Conservation (phyloP, 2,888 invertebrate species). For the Microdon myrmicae region DNA sequence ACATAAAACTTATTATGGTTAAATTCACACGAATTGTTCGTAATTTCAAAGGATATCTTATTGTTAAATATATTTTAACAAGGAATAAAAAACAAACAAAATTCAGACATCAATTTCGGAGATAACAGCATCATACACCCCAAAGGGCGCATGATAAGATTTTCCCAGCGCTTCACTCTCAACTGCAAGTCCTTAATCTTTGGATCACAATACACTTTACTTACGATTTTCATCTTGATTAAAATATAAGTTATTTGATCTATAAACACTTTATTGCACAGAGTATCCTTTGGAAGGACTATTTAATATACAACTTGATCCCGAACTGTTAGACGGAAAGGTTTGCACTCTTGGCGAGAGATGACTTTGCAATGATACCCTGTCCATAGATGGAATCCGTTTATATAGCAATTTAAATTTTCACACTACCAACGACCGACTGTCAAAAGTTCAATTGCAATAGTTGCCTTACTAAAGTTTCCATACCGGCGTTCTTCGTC, state of each 20-base stretch:
- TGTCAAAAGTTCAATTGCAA: constrained; percentile 46
- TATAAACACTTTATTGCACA: too few species aligned
- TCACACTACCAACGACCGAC: constrained; percentile 38
- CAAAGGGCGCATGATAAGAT: too few species aligned
- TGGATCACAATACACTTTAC: constrained; percentile 19
- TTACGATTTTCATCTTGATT: constrained; percentile 43
- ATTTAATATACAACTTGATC: constrained; percentile 23
- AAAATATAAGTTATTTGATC: constrained; percentile 8
- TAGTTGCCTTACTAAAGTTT: constrained; percentile 16
- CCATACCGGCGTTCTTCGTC: constrained; percentile 21
- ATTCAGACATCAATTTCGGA: too few species aligned
- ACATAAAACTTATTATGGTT: too few species aligned
- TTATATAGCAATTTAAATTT: constrained; percentile 48
- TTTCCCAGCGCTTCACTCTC: too few species aligned
- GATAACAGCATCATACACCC: too few species aligned
- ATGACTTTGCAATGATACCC: constrained; percentile 46
- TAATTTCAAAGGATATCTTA: too few species aligned
- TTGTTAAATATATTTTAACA: too few species aligned
- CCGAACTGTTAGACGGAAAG: constrained; percentile 13
- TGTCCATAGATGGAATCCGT: constrained; percentile 47
- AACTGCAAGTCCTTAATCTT: constrained; percentile 27
- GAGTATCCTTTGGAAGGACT: neutral
- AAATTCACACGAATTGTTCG: too few species aligned
- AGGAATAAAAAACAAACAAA: too few species aligned
- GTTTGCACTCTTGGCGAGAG: constrained; percentile 27